Conservation (phyloP, 2,113 vertebrate genomes). For the Ophiodon elongatus region DNA sequence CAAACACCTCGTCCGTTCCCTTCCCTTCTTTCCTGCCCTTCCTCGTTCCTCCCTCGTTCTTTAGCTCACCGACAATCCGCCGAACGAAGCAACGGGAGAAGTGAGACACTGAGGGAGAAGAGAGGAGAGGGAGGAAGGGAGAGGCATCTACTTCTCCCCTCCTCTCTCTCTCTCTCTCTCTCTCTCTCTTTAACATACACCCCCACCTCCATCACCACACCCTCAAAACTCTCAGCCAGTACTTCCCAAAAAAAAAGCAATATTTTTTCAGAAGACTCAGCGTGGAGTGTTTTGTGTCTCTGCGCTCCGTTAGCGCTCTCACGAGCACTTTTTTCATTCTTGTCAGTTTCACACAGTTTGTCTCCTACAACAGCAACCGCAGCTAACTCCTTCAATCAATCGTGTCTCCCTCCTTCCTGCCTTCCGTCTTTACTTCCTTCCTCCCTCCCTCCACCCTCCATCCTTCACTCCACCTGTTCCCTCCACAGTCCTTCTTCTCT, state of each 20-base stretch:
- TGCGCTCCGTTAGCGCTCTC: slow-evolving; percentile 7
- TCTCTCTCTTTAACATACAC: background rate
- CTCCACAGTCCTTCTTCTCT: slow-evolving; percentile 2
- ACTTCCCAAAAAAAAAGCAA: slow-evolving; percentile 9
- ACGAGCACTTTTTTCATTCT: background rate
- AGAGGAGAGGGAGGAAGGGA: slow-evolving; percentile 50
- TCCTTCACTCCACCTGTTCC: background rate
- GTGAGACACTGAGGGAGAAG: slow-evolving; percentile 49
- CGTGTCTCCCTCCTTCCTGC: background rate
- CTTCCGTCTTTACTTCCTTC: background rate
- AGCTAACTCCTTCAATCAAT: slow-evolving; percentile 29
- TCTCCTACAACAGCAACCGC: slow-evolving; percentile 4
- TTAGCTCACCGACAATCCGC: slow-evolving; percentile 31
- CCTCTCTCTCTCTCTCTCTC: slow-evolving; percentile 26
- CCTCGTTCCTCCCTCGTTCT: slow-evolving; percentile 6
- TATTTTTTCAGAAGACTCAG: slow-evolving; percentile 1
- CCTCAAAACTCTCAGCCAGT: slow-evolving; percentile 46
- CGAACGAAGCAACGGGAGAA: slow-evolving; percentile 30
- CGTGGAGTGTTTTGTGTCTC: slow-evolving; percentile 4
- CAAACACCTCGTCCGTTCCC: slow-evolving; percentile 10
- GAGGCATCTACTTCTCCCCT: slow-evolving; percentile 54
- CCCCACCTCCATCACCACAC: slow-evolving; percentile 34
- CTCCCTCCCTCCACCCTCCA: background rate
- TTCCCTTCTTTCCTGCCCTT: background rate
- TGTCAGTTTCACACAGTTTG: slow-evolving; percentile 26